phyloP scores from a whole-genome alignment of 2,888 invertebrate species.

The Exocentrus adspersus region DNA sequence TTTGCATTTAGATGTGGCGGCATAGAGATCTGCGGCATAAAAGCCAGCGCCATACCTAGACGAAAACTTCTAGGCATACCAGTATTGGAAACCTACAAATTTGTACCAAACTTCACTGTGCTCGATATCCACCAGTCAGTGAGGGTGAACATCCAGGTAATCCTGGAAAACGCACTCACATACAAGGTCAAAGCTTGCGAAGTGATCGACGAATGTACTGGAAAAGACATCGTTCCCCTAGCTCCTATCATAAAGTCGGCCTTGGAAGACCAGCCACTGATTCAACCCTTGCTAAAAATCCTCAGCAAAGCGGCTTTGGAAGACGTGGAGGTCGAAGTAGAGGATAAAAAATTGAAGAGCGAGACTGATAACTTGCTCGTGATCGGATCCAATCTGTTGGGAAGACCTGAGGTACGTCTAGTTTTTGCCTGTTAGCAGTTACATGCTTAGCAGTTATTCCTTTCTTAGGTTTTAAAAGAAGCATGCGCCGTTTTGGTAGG shows the following conservation, averaged over 20 bases:
- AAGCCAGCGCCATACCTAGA: slow-evolving; percentile 79
- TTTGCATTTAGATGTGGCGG: slow-evolving; percentile 78
- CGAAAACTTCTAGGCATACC: slow-evolving; percentile 76
- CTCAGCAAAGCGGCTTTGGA: slow-evolving; percentile 54
- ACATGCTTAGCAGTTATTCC: not conserved
- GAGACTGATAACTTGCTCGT: slow-evolving; percentile 51
- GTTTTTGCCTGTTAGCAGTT: not conserved
- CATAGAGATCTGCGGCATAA: slow-evolving; percentile 80
- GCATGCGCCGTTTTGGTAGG: slow-evolving; percentile 58
- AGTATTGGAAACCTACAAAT: slow-evolving; percentile 79
- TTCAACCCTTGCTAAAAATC: slow-evolving; percentile 74
- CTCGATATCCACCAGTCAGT: slow-evolving; percentile 60
- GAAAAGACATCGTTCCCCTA: slow-evolving; percentile 63
- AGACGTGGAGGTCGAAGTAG: slow-evolving; percentile 67
- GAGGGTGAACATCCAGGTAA: slow-evolving; percentile 74
- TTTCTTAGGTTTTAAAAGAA: slow-evolving; percentile 40
- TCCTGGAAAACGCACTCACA: slow-evolving; percentile 72
- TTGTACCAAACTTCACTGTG: slow-evolving; percentile 70
- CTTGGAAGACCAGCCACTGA: slow-evolving; percentile 74
- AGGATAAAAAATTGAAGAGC: slow-evolving; percentile 69
- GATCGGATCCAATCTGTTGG: slow-evolving; percentile 61
- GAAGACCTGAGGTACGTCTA: slow-evolving; percentile 58
- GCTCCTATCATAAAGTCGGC: slow-evolving; percentile 69
- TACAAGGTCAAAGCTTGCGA: slow-evolving; percentile 65
- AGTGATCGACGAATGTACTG: slow-evolving; percentile 48